Conservation (phyloP, 2,797 vertebrate genomes). For the Antennarius maculatus region DNA sequence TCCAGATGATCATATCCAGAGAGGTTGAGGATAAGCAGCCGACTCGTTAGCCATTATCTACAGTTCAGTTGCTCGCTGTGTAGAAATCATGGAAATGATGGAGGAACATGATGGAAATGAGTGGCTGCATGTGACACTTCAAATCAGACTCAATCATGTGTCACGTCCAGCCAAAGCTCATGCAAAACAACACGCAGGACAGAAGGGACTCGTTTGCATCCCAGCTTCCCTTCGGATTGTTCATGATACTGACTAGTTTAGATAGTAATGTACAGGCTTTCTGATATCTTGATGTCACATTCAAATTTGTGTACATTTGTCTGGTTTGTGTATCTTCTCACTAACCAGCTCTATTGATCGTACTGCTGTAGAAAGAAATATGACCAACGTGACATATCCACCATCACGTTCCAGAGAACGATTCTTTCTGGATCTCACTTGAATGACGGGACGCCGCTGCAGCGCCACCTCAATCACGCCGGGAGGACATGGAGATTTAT, state of each 20-base stretch:
- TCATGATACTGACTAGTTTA: neutral
- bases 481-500: slow-evolving; percentile 68
- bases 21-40: slow-evolving; percentile 39
- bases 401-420: slow-evolving; percentile 36
- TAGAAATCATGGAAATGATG: slow-evolving; percentile 48
- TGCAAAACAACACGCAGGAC: slow-evolving; percentile 27
- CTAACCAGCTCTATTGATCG: slow-evolving; percentile 24
- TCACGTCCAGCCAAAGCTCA: slow-evolving; percentile 12
- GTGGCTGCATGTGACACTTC: slow-evolving; percentile 28
- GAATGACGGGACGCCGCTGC: slow-evolving; percentile 42
- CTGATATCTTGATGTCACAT: no score
- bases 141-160: slow-evolving; percentile 42
- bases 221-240: neutral
- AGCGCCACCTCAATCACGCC: slow-evolving; percentile 32
- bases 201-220: slow-evolving; percentile 15
- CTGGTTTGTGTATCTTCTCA: slow-evolving; percentile 3
- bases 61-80: slow-evolving; percentile 21
- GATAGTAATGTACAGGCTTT: neutral
- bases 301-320: no score
- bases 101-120: slow-evolving; percentile 31
- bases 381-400: no score
- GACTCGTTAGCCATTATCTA: slow-evolving; percentile 47
- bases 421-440: slow-evolving; percentile 58
- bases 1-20: slow-evolving; percentile 44
- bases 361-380: slow-evolving; percentile 15